Evolutionary conservation across 2,797 vertebrate species (phyloP).

Genomic region (Microctenopoma steveboyesi): DNA sequence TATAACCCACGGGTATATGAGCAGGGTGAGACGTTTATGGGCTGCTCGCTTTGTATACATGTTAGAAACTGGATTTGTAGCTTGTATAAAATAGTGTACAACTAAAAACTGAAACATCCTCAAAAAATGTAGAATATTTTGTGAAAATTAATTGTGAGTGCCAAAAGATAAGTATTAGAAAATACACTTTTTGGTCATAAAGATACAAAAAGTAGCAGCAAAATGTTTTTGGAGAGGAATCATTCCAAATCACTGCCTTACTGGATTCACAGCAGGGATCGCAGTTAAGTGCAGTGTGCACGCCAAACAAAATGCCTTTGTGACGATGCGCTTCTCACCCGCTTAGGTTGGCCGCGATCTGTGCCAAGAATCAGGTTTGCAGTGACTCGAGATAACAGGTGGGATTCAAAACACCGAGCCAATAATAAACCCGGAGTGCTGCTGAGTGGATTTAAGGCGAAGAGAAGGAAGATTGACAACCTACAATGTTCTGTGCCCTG

Average conservation of each 20-base stretch:
- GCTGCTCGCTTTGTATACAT: not conserved
- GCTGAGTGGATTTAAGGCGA: constrained; percentile 42
- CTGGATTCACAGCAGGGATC: constrained; percentile 42
- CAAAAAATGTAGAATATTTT: not conserved
- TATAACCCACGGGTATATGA: not conserved
- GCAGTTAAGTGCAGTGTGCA: constrained; percentile 19
- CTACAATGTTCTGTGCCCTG: constrained; percentile 8
- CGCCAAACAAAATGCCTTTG: constrained; percentile 60
- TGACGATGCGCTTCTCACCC: constrained; percentile 28
- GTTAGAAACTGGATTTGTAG: not conserved
- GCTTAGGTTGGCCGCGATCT: constrained; percentile 9
- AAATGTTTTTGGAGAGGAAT: not conserved
- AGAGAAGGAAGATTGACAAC: constrained; percentile 27
- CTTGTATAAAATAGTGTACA: not conserved
- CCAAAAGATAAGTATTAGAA: too few relatives aligned
- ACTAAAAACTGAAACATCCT: not conserved
- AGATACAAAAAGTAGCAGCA: not conserved
- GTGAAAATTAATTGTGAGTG: too few relatives aligned
- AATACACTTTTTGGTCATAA: too few relatives aligned
- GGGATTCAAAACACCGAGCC: constrained; percentile 35
- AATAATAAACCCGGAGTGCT: constrained; percentile 41
- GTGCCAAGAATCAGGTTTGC: constrained; percentile 46
- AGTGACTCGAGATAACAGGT: constrained; percentile 35
- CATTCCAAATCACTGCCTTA: constrained; percentile 34
- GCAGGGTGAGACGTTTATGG: constrained; percentile 4